These are phyloP conservation scores for Aphelocoma coerulescens DNA, from an alignment of 2,113 vertebrate genomes.

Conservation along the genomic window DNA sequence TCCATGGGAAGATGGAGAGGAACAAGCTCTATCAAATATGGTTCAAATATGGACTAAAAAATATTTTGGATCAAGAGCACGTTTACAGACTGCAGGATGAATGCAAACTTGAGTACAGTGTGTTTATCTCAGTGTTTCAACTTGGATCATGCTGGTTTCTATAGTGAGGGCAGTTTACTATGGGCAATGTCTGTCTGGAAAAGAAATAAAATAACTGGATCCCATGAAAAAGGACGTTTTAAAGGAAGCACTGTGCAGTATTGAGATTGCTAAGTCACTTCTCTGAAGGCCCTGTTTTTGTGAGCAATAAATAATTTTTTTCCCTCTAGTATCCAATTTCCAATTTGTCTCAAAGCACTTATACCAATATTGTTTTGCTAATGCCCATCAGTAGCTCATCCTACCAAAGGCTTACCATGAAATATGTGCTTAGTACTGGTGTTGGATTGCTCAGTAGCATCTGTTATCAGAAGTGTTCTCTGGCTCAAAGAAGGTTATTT, in stretches of 20 bases:
- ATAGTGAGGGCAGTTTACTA: neutral
- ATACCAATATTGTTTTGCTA: neutral
- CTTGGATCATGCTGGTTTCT: neutral
- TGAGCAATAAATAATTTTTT: neutral
- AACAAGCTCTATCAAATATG: neutral
- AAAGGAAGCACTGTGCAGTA: neutral
- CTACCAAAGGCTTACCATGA: neutral
- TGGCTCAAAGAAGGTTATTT: neutral
- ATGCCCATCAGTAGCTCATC: neutral
- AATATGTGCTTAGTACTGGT: neutral
- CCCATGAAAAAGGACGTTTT: neutral
- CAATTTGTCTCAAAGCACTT: neutral
- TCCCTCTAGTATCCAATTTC: neutral
- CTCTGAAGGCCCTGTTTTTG: neutral
- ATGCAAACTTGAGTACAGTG: neutral
- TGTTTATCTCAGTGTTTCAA: neutral
- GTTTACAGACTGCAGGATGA: neutral
- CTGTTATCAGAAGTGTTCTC: neutral
- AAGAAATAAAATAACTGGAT: neutral
- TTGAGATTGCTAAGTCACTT: neutral
- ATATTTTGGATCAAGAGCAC: neutral
- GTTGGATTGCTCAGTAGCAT: neutral
- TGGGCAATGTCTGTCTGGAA: neutral
- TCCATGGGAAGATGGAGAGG: fast-evolving
- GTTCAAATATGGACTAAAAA: neutral